A percentile compares a stretch with the other conserved stretches of the same genome.
Conservation (phyloP, 2,113 vertebrate genomes). For the Hippocampus mohnikei region DNA sequence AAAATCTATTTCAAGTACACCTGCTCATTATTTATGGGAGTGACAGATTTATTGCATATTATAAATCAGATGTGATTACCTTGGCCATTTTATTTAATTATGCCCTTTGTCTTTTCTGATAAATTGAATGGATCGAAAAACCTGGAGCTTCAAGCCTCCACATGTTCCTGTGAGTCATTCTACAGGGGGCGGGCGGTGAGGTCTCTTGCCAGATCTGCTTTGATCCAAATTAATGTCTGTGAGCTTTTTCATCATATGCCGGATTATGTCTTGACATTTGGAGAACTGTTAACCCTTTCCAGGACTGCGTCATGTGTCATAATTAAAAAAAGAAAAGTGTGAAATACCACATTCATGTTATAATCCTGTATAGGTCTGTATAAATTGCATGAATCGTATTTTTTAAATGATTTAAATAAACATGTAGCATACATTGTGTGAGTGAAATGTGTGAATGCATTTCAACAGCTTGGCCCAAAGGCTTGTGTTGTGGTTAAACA, state of each 20-base stretch:
- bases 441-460: constrained; percentile 2
- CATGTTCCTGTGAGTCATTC: constrained; percentile 34
- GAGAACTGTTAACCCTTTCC: constrained; percentile 25
- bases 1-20: constrained; percentile 30
- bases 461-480: neutral
- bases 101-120: constrained; percentile 27
- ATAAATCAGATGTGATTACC: constrained; percentile 33
- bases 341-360: neutral
- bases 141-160: constrained; percentile 49
- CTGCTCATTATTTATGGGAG: constrained; percentile 39
- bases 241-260: constrained; percentile 43
- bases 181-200: constrained; percentile 20
- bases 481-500: constrained; percentile 13
- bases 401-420: neutral
- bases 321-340: neutral
- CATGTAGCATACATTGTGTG: neutral
- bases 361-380: neutral
- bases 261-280: constrained; percentile 37
- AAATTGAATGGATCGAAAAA: constrained; percentile 46
- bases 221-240: constrained; percentile 56
- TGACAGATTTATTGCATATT: constrained; percentile 36
- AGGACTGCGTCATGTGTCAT: constrained; percentile 1
- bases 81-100: constrained; percentile 33
- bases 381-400: neutral
- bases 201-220: constrained; percentile 13